phyloP scores from a whole-genome alignment of 2,797 vertebrate species.

The Ataeniobius toweri region DNA sequence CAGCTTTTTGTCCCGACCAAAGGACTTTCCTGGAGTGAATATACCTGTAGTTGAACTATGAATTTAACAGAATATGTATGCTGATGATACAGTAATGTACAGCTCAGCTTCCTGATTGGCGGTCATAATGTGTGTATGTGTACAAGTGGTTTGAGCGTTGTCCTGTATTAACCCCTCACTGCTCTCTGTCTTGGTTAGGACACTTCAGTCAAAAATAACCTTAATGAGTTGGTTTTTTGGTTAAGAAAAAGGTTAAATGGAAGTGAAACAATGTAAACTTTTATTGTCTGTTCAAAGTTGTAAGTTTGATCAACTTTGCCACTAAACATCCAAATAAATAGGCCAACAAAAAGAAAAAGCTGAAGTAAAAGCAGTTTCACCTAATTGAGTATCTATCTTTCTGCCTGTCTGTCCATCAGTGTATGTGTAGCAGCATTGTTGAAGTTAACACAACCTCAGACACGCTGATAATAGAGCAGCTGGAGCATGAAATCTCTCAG shows the following conservation, averaged over 20 bases:
- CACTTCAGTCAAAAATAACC: no score
- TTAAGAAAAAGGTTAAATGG: not conserved
- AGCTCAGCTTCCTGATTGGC: not conserved
- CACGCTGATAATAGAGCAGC: conserved; percentile 73
- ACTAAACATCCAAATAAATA: not conserved
- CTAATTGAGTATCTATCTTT: conserved; percentile 32
- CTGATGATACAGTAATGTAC: not conserved
- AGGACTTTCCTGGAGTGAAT: no score
- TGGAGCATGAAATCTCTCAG: conserved; percentile 77
- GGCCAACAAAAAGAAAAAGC: not conserved
- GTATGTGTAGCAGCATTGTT: conserved; percentile 68
- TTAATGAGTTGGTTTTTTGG: not conserved
- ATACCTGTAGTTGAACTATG: no score
- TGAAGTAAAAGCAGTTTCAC: conserved; percentile 15
- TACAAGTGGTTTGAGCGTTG: no score
- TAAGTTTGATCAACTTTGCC: not conserved
- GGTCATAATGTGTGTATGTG: no score
- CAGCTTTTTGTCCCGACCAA: no score
- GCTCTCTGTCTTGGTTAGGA: no score
- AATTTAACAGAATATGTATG: not conserved
- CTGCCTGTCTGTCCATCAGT: conserved; percentile 48
- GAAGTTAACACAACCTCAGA: conserved; percentile 74
- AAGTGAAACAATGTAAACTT: not conserved
- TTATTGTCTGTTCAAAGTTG: not conserved
- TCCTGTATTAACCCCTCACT: no score